Percentiles rank a stretch among this genome's conserved stretches.
phyloP scores from a whole-genome alignment of 2,888 invertebrate species.

The Lithophane semibrunnea region DNA sequence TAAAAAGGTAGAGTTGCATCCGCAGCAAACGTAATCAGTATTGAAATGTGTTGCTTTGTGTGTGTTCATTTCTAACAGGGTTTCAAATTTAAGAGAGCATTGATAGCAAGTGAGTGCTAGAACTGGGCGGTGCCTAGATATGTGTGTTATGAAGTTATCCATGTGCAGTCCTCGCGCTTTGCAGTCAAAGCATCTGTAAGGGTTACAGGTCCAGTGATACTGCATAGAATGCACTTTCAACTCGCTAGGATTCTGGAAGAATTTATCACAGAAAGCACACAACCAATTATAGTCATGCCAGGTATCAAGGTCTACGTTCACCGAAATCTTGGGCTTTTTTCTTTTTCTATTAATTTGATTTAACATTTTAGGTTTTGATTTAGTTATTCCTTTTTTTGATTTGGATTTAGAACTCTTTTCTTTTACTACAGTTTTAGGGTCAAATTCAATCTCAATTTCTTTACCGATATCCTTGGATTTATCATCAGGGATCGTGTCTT shows the following conservation, averaged over 20 bases:
- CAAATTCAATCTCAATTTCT: conserved; percentile 1
- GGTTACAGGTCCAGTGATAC: conserved; percentile 37
- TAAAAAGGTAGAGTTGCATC: conserved; percentile 29
- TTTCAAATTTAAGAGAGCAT: conserved; percentile 13
- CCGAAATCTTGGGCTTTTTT: conserved; percentile 10
- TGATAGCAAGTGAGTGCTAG: conserved; percentile 21
- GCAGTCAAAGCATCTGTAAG: conserved; percentile 44
- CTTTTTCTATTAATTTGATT: neutral
- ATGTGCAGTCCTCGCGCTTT: conserved; percentile 6
- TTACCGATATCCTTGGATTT: neutral
- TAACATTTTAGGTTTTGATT: neutral
- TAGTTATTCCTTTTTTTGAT: neutral
- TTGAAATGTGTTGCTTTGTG: conserved; percentile 29
- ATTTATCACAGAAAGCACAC: conserved; percentile 26
- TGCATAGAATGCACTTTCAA: conserved; percentile 47
- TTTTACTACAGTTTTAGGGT: neutral
- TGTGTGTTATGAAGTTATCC: conserved; percentile 32
- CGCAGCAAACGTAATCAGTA: conserved; percentile 11
- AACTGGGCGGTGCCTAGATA: conserved; percentile 21
- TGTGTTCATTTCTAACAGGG: conserved; percentile 13
- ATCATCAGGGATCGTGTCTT: neutral
- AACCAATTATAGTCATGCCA: conserved; percentile 38
- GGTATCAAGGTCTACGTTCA: conserved; percentile 1
- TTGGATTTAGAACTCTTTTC: neutral
- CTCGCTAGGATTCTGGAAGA: conserved; percentile 14